Base-by-base conservation (phyloP, 1,140 invertebrate species). In the Episyrphus balteatus region DNA sequence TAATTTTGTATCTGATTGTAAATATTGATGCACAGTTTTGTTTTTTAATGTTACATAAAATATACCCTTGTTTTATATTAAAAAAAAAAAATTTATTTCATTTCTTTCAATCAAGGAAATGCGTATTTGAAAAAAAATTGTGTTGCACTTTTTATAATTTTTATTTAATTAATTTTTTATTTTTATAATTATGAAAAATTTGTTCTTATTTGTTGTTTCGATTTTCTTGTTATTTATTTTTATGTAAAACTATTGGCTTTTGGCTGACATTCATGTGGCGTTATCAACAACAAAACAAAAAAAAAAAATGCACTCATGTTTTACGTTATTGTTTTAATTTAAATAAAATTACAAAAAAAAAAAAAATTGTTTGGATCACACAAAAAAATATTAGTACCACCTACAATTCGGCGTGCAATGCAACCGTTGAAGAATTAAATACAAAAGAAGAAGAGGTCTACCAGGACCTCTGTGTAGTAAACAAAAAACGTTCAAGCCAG, bases 371-470 rank as follows among this genome's bases (percentile, higher is more conserved):
- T 30, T 12, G 7, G 19, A 34, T 15, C 36, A 40, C 19, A 40
- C 10, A 26, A 31, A 46, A 19, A 32, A 38, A 41, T 26, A 41
- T 57, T 55, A 68, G 65, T 58, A 66, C 64, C 46, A 59, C 52
- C 52, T 65, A 68, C 51, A 62, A 65, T 55, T 59, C 58, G 63
- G 63, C 56, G 58, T 66, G 59, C 51, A 64, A 68, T 58, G 63
- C 63, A 57, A 59, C 58, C 45, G 64, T 54, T 56, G 64, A 68
- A 51, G 65, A 68, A 48, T 66, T 56, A 49, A 63, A 70, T 52
- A 62, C 61, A 41, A 70, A 68, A 61, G 68, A 68, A 50, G 68
- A 70, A 52, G 67, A 69, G 51, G 67, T 69, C 44, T 69, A 69
- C 52, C 66, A 70, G 59, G 67, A 70, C 51, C 56, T 70, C 51